Evolutionary conservation across 1,140 invertebrate genomes (phyloP), one percentile per base, ranked within the genome.

Genomic region (Elymnias hypermnestra): DNA sequence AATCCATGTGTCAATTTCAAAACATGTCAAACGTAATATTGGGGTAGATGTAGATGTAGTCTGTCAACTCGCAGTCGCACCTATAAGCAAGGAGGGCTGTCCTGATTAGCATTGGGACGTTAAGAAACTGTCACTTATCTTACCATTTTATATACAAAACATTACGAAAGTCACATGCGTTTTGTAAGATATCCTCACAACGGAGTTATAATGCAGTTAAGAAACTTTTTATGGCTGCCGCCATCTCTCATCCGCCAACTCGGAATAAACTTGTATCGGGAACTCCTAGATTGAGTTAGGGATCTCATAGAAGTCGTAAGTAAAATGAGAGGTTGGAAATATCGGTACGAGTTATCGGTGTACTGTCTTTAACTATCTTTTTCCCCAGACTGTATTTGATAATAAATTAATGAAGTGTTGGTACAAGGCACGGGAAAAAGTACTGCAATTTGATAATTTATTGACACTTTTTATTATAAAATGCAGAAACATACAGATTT

Each of bases 241-340:
- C 10, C 7, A 8, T 17, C 31, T 14, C 12, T 14, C 0, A 10
- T 5, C 13, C 2, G 2, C 12, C 28, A 31, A 33, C 14, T 33
- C 31, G 31, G 15, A 1, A 33, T 33, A 33, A 33, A 33, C 31
- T 33, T 33, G 31, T 33, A 33, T 17, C 31, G n/a, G 14, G 31
- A 33, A 33, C 31, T 33, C 8, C 8, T 33, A 33, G 31, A 33
- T 33, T 33, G 31, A 33, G 31, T 33, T 33, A 33, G 31, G n/a
- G 31, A 33, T 33, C 31, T 33, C 31, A 33, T 33, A 33, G 8
- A 33, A 33, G 31, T 33, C 31, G 31, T 33, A 33, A 18, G 31
- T 33, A 33, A 33, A 18, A 33, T 33, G 31, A 33, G 31, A 33
- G 15, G 31, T 15, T n/a, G 14, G 31, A 33, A 33, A 33, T 33